Conservation (phyloP, 2,113 vertebrate species). For the Pao palembangensis region DNA sequence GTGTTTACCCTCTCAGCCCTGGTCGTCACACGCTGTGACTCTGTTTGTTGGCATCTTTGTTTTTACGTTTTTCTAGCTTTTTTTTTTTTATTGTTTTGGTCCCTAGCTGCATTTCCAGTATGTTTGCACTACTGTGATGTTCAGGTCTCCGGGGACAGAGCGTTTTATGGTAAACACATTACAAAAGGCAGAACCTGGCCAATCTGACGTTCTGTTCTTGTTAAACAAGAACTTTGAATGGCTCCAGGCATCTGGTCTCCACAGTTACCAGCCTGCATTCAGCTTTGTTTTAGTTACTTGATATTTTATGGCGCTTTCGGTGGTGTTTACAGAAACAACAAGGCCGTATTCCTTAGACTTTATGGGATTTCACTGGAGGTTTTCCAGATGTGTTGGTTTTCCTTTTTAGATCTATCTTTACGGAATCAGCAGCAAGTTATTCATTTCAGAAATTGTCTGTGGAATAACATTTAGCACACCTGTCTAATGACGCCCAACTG, state of each 20-base stretch:
- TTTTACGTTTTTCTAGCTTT: not conserved
- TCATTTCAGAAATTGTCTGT: slow-evolving; percentile 3
- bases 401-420: slow-evolving; percentile 3
- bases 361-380: slow-evolving; percentile 55
- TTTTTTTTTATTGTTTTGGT: slow-evolving; percentile 15
- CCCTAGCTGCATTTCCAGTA: slow-evolving; percentile 18
- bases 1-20: slow-evolving; percentile 25
- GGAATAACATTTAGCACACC: slow-evolving; percentile 25
- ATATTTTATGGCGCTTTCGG: slow-evolving; percentile 64
- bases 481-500: slow-evolving; percentile 2
- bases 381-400: slow-evolving; percentile 56
- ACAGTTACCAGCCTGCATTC: slow-evolving; percentile 54
- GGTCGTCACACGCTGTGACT: slow-evolving; percentile 22
- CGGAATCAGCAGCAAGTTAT: not conserved
- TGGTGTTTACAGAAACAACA: slow-evolving; percentile 75
- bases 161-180: slow-evolving; percentile 49
- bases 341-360: slow-evolving; percentile 61
- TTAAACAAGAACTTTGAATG: slow-evolving; percentile 44
- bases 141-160: slow-evolving; percentile 27
- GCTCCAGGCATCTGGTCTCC: slow-evolving; percentile 58
- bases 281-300: slow-evolving; percentile 76
- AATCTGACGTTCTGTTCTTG: slow-evolving; percentile 41
- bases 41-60: slow-evolving; percentile 8
- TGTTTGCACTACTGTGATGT: slow-evolving; percentile 28
- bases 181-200: slow-evolving; percentile 45